A percentile compares a stretch with the other conserved stretches of the same genome.
These are phyloP conservation scores for Aphelocoma californica DNA, from an alignment of 2,797 vertebrate species.

Conservation along the genomic window DNA sequence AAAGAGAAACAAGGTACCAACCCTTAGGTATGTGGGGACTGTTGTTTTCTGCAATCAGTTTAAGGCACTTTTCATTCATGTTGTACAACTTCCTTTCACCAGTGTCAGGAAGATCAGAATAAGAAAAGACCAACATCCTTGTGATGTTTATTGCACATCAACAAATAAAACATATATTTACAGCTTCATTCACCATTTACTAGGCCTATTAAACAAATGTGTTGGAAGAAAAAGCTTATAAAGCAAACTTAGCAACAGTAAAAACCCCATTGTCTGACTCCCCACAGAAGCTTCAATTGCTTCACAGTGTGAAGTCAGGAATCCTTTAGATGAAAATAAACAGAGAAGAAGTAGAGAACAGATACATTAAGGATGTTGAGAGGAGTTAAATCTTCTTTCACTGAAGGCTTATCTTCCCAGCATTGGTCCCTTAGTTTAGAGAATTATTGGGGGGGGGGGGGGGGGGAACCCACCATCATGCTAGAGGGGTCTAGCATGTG, in stretches of 20 bases:
- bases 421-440: not conserved
- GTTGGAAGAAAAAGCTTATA: conserved; percentile 40
- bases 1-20: conserved; percentile 47
- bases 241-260: conserved; percentile 60
- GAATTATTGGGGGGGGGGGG: not conserved
- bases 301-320: conserved; percentile 64
- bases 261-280: conserved; percentile 52
- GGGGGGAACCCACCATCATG: not conserved
- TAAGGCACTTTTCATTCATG: conserved; percentile 28
- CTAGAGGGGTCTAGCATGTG: not conserved
- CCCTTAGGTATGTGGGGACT: not conserved
- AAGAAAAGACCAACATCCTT: conserved; percentile 30
- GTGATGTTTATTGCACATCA: conserved; percentile 45
- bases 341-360: conserved; percentile 11
- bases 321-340: conserved; percentile 64
- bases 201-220: conserved; percentile 56
- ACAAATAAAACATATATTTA: conserved; percentile 58
- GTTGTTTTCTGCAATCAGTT: conserved; percentile 29
- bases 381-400: not conserved
- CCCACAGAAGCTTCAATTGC: conserved; percentile 53
- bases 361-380: conserved; percentile 14
- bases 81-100: conserved; percentile 25
- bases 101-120: conserved; percentile 30
- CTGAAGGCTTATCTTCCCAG: not conserved
- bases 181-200: conserved; percentile 53